Percentiles rank a stretch among this genome's conserved stretches.
Evolutionary conservation across 1,140 invertebrate species (phyloP).

Genomic region (Bombus ignitus): DNA sequence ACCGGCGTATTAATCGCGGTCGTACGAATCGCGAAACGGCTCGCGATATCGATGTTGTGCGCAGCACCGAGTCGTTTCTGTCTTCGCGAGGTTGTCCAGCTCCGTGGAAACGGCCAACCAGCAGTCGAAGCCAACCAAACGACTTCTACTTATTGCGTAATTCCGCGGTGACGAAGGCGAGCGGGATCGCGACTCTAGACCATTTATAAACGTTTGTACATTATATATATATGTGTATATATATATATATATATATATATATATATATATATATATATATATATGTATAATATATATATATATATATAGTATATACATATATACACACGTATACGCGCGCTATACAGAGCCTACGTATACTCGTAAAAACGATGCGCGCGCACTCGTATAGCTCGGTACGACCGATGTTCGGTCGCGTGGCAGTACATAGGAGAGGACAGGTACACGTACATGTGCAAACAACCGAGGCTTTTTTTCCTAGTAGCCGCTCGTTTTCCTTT

Average conservation of each 20-base stretch:
- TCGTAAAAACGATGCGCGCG: background rate
- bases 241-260: background rate
- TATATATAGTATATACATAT: background rate
- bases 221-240: no score
- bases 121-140: slow-evolving; percentile 74
- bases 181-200: slow-evolving; percentile 79
- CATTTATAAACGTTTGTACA: slow-evolving; percentile 68
- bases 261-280: background rate
- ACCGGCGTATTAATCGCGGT: background rate
- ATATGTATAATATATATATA: no score
- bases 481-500: background rate
- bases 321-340: background rate
- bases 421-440: background rate
- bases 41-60: background rate
- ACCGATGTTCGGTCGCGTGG: background rate
- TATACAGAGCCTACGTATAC: background rate
- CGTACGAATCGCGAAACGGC: background rate
- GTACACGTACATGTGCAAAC: slow-evolving; percentile 10
- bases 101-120: slow-evolving; percentile 69
- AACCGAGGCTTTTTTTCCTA: slow-evolving; percentile 50
- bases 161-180: slow-evolving; percentile 80
- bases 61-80: slow-evolving; percentile 1
- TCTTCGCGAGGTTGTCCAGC: slow-evolving; percentile 65
- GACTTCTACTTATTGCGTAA: slow-evolving; percentile 81
- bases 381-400: no score